These are phyloP conservation scores for Schrankia costaestrigalis DNA, from an alignment of 2,888 invertebrate species.

Conservation along the genomic window DNA sequence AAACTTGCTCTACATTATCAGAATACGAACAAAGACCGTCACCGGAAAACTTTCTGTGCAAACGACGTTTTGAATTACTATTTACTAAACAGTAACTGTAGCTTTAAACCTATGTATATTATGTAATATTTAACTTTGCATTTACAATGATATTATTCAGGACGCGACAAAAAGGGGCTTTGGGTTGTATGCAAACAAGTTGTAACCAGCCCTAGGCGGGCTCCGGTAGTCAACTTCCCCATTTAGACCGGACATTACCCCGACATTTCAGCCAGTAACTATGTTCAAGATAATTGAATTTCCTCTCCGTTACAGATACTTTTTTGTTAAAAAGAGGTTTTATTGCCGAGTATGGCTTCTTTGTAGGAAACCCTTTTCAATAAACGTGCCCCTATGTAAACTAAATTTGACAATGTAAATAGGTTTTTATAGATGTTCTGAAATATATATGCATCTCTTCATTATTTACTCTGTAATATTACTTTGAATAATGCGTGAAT, in stretches of 20 bases:
- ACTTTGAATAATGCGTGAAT: too few relatives aligned
- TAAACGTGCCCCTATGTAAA: too few relatives aligned
- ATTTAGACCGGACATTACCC: conserved; percentile 35
- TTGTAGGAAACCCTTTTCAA: too few relatives aligned
- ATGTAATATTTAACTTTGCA: conserved; percentile 8
- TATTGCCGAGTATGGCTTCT: too few relatives aligned
- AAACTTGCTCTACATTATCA: not conserved
- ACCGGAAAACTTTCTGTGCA: conserved; percentile 19
- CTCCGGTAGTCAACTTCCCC: conserved; percentile 25
- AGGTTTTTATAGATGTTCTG: too few relatives aligned
- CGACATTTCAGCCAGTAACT: conserved; percentile 36
- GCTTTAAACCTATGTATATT: conserved; percentile 3
- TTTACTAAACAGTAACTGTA: conserved; percentile 10
- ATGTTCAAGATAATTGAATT: conserved; percentile 50
- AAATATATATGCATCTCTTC: too few relatives aligned
- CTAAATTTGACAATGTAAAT: too few relatives aligned
- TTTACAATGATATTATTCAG: conserved; percentile 26
- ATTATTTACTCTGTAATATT: too few relatives aligned
- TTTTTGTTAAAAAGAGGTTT: not conserved
- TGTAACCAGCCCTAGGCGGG: conserved; percentile 34
- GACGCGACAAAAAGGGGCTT: conserved; percentile 25
- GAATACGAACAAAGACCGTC: conserved; percentile 2
- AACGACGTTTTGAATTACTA: conserved; percentile 12
- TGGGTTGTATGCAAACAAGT: conserved; percentile 55
- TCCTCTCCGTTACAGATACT: conserved; percentile 18